Percentiles rank a stretch among this genome's conserved stretches.
These are phyloP conservation scores for Nothoprocta pentlandii DNA, from an alignment of 2,113 vertebrate genomes.

Conservation along the genomic window DNA sequence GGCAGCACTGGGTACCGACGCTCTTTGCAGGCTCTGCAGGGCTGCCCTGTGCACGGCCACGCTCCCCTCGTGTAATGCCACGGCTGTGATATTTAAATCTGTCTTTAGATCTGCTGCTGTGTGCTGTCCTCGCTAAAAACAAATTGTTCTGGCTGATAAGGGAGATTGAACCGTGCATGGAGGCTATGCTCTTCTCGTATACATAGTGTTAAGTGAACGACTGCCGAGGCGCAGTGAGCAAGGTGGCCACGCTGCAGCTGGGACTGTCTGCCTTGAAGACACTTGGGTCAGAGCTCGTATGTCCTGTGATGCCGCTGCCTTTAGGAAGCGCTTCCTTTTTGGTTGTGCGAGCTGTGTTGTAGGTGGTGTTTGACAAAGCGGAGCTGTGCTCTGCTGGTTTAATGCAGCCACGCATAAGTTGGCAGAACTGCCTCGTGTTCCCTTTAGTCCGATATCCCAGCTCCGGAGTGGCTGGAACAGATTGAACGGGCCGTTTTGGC, in stretches of 20 bases:
- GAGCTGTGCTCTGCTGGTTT: neutral
- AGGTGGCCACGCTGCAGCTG: neutral
- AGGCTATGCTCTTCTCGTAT: neutral
- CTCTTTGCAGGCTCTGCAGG: neutral
- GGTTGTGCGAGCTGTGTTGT: neutral
- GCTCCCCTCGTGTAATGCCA: neutral
- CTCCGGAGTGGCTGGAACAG: neutral
- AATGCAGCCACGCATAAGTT: fast-evolving
- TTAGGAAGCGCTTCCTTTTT: neutral
- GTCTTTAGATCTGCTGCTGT: neutral
- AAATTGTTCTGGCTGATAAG: neutral
- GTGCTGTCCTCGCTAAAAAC: neutral
- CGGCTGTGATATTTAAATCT: neutral
- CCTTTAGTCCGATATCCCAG: neutral
- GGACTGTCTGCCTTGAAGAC: conserved; percentile 1
- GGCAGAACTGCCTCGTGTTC: neutral
- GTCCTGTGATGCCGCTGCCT: neutral
- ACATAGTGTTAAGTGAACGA: neutral
- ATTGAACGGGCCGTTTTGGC: neutral
- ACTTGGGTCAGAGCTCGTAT: neutral
- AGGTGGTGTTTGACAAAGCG: neutral
- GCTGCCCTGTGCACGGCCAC: neutral
- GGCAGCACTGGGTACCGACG: neutral
- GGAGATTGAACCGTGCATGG: neutral
- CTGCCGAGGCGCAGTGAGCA: neutral